A percentile compares a stretch with the other conserved stretches of the same genome.
Conservation (phyloP, 2,797 vertebrate species). For the Hapalemur alaotrensis region DNA sequence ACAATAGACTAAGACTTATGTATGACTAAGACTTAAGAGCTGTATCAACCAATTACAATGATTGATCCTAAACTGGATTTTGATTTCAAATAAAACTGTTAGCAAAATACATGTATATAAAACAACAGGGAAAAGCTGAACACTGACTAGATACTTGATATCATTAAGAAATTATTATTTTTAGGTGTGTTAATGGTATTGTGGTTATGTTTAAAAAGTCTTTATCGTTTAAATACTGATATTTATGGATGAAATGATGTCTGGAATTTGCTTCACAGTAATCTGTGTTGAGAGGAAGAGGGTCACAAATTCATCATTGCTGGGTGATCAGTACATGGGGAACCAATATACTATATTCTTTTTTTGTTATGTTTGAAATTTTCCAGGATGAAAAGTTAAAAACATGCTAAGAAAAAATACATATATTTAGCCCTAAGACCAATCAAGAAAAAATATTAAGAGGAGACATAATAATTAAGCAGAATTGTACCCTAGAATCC, state of each 20-base stretch:
- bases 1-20: no score
- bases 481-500: neutral
- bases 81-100: neutral
- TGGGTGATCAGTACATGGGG: neutral
- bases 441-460: neutral
- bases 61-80: neutral
- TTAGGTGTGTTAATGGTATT: neutral
- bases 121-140: neutral
- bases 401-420: neutral
- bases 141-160: neutral
- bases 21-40: neutral
- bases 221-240: neutral
- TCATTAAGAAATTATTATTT: neutral
- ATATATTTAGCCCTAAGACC: neutral
- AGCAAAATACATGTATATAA: neutral
- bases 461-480: neutral
- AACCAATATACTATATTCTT: neutral
- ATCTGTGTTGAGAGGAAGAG: neutral
- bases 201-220: neutral
- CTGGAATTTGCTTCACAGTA: slow-evolving; percentile 29
- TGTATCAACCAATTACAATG: neutral
- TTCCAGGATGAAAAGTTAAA: neutral
- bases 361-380: slow-evolving; percentile 1
- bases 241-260: slow-evolving; percentile 24
- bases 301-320: neutral